Evolutionary conservation across 2,888 invertebrate genomes (phyloP).

Genomic region (Drosophila mimica): DNA sequence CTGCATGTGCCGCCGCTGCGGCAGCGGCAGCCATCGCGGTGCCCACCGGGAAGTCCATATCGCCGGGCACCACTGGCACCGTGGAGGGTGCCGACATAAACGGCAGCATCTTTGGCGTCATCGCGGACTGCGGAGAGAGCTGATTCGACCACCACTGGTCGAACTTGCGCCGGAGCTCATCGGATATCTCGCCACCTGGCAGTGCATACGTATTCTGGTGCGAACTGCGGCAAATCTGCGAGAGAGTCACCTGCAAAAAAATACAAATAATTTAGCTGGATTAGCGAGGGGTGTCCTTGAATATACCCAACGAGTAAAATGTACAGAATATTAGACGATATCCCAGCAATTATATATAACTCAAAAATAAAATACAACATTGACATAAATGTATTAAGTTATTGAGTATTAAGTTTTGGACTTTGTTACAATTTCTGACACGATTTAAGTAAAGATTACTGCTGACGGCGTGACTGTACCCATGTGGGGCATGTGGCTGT

Average conservation of each 20-base stretch:
- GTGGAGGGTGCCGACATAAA: conserved; percentile 83
- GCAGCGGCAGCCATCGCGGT: conserved; percentile 86
- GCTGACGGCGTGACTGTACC: conserved; percentile 1
- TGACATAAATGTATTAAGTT: not conserved
- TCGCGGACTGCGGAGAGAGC: conserved; percentile 87
- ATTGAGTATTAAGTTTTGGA: not conserved
- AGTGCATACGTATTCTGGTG: conserved; percentile 89
- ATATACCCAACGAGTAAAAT: not conserved
- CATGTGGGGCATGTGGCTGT: conserved; percentile 29
- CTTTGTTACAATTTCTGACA: not conserved
- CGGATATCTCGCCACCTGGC: conserved; percentile 89
- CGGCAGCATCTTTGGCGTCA: conserved; percentile 86
- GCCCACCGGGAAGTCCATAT: conserved; percentile 84
- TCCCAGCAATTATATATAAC: not conserved
- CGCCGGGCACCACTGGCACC: conserved; percentile 78
- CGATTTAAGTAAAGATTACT: not conserved
- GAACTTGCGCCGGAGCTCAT: conserved; percentile 94
- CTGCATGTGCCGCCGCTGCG: conserved; percentile 85
- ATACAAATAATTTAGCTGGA: not conserved
- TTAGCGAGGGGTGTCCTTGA: not conserved
- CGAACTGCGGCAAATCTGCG: conserved; percentile 93
- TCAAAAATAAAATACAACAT: not conserved
- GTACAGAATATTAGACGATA: not conserved
- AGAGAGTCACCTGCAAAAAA: conserved; percentile 89
- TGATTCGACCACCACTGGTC: conserved; percentile 96